A percentile compares a stretch with the other conserved stretches of the same genome.
These are phyloP conservation scores for Alectoris magna DNA, from an alignment of 2,797 vertebrate genomes.

Conservation along the genomic window DNA sequence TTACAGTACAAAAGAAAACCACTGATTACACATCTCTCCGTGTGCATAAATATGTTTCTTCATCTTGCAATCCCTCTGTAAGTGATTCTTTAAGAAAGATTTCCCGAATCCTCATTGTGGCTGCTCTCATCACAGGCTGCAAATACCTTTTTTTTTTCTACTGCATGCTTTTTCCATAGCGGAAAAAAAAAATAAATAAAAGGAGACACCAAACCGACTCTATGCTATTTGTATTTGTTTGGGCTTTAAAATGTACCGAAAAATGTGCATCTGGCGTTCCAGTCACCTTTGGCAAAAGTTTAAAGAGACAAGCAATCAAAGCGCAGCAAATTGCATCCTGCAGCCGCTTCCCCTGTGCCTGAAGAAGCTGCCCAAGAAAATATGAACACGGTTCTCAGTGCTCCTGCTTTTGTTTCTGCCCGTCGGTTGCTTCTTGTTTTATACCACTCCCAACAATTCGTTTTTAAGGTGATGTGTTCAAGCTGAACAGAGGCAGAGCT, in stretches of 20 bases:
- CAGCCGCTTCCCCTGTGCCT: background rate
- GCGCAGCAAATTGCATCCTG: constrained; percentile 49
- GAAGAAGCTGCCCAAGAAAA: constrained; percentile 1
- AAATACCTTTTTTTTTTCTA: background rate
- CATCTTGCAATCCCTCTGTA: background rate
- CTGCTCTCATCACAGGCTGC: background rate
- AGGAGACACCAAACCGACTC: background rate
- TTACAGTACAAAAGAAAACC: constrained; percentile 43
- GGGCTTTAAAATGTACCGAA: constrained; percentile 13
- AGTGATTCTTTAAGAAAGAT: constrained; percentile 21
- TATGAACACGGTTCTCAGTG: background rate
- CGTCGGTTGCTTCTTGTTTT: background rate
- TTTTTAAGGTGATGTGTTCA: background rate
- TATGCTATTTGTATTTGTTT: constrained; percentile 28
- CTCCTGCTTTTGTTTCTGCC: background rate
- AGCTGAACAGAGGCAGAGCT: background rate
- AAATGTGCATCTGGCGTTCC: constrained; percentile 22
- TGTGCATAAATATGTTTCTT: background rate
- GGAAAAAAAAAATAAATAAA: background rate
- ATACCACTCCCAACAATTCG: rapidly evolving
- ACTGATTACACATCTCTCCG: constrained; percentile 22
- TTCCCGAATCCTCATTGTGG: background rate
- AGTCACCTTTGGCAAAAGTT: constrained; percentile 61
- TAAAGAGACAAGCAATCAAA: constrained; percentile 57
- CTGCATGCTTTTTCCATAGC: background rate